A percentile compares a stretch with the other conserved stretches of the same genome.
Conservation (phyloP, 1,140 invertebrate genomes). For the Drosophila kurseongensis region DNA sequence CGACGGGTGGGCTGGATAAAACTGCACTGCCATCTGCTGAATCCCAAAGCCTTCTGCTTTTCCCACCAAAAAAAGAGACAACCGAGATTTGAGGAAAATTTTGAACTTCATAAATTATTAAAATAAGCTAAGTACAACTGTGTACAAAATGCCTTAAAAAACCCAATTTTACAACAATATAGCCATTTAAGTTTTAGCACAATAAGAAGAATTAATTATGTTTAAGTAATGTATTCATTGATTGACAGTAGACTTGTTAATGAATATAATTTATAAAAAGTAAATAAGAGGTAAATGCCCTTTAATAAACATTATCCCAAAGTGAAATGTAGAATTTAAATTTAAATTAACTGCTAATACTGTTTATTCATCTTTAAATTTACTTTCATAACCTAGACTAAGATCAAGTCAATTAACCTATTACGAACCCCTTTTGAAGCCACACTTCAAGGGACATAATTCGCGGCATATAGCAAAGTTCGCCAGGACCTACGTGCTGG, state of each 20-base stretch:
- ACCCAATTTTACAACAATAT: too few relatives aligned
- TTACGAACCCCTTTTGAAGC: conserved; percentile 4
- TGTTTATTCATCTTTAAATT: background rate
- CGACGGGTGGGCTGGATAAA: background rate
- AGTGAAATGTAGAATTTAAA: too few relatives aligned
- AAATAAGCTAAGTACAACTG: too few relatives aligned
- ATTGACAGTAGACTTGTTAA: too few relatives aligned
- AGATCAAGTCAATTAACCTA: background rate
- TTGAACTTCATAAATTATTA: background rate
- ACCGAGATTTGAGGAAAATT: conserved; percentile 2
- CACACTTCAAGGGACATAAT: conserved; percentile 54
- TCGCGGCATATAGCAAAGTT: conserved; percentile 14
- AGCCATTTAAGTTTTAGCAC: too few relatives aligned
- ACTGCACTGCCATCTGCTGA: conserved; percentile 9
- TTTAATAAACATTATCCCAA: too few relatives aligned
- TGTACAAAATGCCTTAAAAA: too few relatives aligned
- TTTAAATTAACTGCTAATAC: too few relatives aligned
- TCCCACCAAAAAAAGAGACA: background rate
- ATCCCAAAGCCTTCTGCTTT: background rate
- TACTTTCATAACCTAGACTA: background rate
- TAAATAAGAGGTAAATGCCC: too few relatives aligned
- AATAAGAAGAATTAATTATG: too few relatives aligned
- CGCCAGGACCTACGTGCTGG: conserved; percentile 16
- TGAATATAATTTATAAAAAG: too few relatives aligned
- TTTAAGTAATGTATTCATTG: too few relatives aligned